phyloP scores from a whole-genome alignment of 2,888 invertebrate genomes.

The Caenorhabditis sp. region DNA sequence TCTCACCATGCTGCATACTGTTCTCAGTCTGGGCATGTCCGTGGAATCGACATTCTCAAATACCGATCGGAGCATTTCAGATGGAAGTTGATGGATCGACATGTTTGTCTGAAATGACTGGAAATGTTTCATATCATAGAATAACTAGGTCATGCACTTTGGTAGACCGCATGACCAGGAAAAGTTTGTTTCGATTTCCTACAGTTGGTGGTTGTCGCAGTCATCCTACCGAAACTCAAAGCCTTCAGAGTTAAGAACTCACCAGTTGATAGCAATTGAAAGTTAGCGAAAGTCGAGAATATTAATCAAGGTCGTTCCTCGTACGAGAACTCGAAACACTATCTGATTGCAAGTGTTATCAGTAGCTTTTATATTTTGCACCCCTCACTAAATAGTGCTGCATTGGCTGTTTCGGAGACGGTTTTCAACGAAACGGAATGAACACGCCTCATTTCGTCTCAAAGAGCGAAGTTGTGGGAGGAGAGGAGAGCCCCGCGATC shows the following conservation, averaged over 20 bases:
- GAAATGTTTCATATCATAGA: not conserved
- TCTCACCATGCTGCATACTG: conserved; percentile 48
- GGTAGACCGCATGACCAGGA: conserved; percentile 23
- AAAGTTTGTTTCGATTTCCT: conserved; percentile 20
- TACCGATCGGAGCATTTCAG: conserved; percentile 51
- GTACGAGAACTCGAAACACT: conserved; percentile 56
- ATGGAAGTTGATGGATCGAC: conserved; percentile 55
- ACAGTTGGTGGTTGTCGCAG: not conserved
- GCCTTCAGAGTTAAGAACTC: not conserved
- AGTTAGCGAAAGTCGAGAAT: conserved; percentile 1
- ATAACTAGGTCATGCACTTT: conserved; percentile 32
- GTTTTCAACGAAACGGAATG: conserved; percentile 61
- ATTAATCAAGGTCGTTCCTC: conserved; percentile 40
- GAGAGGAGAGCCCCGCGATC: conserved; percentile 26
- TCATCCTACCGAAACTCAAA: not conserved
- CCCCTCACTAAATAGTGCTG: conserved; percentile 61
- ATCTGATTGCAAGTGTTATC: conserved; percentile 61
- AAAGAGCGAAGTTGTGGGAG: conserved; percentile 1
- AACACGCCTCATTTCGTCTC: conserved; percentile 59
- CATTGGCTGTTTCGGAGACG: conserved; percentile 47
- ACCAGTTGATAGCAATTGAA: conserved; percentile 2
- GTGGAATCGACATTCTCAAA: conserved; percentile 44
- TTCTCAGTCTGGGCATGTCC: conserved; percentile 55
- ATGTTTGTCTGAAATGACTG: conserved; percentile 42
- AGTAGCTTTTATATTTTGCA: conserved; percentile 64